Evolutionary conservation across 2,888 invertebrate species (phyloP).

Genomic region (Cordilura impudica): DNA sequence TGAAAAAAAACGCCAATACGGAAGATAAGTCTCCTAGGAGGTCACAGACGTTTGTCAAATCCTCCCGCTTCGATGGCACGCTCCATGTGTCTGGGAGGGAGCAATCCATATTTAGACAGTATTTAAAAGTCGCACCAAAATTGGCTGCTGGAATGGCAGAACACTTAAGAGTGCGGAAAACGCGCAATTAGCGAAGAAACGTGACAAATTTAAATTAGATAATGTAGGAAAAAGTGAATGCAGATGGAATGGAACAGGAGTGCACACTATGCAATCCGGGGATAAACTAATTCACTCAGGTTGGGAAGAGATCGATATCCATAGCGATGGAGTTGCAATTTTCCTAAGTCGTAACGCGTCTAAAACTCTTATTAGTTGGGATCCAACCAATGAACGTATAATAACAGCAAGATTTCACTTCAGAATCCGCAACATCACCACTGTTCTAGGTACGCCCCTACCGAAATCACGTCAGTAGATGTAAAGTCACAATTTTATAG

Average conservation of each 20-base stretch:
- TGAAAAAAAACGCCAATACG: too few relatives aligned
- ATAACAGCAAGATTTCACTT: background rate
- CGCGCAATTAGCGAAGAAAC: background rate
- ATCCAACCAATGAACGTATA: background rate
- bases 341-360: background rate
- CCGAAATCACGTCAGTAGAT: background rate
- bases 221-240: background rate
- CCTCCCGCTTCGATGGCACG: too few relatives aligned
- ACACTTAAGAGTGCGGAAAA: background rate
- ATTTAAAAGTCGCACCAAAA: too few relatives aligned
- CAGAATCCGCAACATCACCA: too few relatives aligned
- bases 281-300: background rate
- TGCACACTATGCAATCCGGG: too few relatives aligned
- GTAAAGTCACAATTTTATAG: background rate
- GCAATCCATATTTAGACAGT: too few relatives aligned
- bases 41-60: too few relatives aligned
- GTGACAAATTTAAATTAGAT: background rate
- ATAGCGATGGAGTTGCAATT: background rate
- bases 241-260: background rate
- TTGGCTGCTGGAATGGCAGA: background rate
- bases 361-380: background rate
- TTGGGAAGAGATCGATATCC: background rate
- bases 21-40: too few relatives aligned
- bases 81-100: too few relatives aligned
- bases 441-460: too few relatives aligned